phyloP scores from a whole-genome alignment of 2,113 vertebrate genomes.

The Cathartes aura region DNA sequence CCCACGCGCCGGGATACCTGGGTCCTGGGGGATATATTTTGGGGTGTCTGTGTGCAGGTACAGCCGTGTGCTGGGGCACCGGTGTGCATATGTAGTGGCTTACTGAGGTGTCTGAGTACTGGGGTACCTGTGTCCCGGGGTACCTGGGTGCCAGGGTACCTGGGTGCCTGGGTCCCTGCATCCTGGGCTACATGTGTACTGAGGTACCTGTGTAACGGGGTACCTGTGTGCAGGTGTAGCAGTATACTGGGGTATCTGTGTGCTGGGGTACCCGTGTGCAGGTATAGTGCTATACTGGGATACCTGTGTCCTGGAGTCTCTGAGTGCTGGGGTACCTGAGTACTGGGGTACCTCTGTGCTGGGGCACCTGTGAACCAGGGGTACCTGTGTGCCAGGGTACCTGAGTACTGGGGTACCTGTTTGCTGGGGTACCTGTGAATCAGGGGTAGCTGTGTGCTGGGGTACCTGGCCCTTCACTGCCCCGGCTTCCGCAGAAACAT shows the following conservation, averaged over 20 bases:
- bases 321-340: not conserved
- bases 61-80: not conserved
- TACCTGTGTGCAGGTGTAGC: not conserved
- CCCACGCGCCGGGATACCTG: rapidly evolving
- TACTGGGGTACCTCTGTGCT: rapidly evolving
- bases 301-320: not conserved
- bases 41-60: not conserved
- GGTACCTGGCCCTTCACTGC: not conserved
- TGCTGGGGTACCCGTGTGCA: not conserved
- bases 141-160: not conserved
- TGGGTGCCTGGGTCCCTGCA: not conserved
- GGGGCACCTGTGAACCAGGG: not conserved
- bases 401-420: not conserved
- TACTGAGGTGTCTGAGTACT: not conserved
- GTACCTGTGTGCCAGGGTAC: too few relatives aligned
- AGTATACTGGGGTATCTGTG: too few relatives aligned
- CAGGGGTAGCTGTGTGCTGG: not conserved
- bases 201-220: not conserved
- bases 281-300: not conserved
- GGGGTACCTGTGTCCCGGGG: too few relatives aligned
- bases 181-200: not conserved
- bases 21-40: not conserved
- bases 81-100: not conserved
- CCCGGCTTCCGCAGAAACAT: not conserved
- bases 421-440: not conserved